Evolutionary conservation across 2,113 vertebrate genomes (phyloP), one percentile per base, ranked within the genome.

Genomic region (Salvelinus fontinalis): DNA sequence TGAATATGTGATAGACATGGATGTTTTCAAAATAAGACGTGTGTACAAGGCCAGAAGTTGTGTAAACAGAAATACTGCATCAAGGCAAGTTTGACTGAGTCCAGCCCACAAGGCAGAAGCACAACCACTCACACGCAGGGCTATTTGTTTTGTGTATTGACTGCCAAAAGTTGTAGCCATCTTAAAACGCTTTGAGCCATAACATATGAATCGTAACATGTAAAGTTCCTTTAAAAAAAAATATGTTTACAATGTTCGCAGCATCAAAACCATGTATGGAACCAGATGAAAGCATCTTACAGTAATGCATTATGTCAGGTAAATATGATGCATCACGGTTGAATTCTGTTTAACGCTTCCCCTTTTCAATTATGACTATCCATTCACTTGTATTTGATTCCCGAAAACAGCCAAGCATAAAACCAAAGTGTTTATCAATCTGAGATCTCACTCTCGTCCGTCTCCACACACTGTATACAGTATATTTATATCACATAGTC

Each of bases 401-500:
- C 14, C 31, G 70, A 70, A 81, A 81, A 83, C 65, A 81, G 75
- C 39, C 65, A 66, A 78, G 78, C 85, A 70, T 74, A 59, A 83
- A 84, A 79, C 34, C 71, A 24, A 78, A 82, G 77, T 71, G 83
- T 87, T 79, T 84, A 79, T 78, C 79, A 68, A 86, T 54, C 79
- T 78, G 74, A 85, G 80, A 81, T 39, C 34, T 74, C 51, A 54
- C 51, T 54, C 14, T 54, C 51, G 5, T 57, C 49, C 48, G 39
- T 44, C 39, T 44, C 77, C 77, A 83, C 71, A 72, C 88, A 80
- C 81, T 81, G 87, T 74, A 82, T 29, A 78, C 39, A 11, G 39
- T 88, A 90, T 91, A 91, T 93, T 91, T 92, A 90, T 91, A 92
- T 86, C 83, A 54, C 75, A 85, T 85, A 77, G 81, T 86, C 83